Evolutionary conservation across 2,113 vertebrate species (phyloP).

Genomic region (Chloropsis cyanopogon): DNA sequence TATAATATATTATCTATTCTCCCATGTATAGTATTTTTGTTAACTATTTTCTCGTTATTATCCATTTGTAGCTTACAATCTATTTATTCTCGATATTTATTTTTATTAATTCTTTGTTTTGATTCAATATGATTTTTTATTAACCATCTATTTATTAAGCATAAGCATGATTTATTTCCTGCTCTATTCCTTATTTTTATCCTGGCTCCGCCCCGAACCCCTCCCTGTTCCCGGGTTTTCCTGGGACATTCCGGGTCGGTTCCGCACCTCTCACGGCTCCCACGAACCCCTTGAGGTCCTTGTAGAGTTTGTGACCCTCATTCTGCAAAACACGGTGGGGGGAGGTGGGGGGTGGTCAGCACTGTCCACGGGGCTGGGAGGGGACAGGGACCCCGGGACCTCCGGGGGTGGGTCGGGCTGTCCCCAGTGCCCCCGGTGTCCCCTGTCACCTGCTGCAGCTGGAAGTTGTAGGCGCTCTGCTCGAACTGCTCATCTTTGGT

Average conservation of each 20-base stretch:
- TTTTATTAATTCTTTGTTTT: background rate
- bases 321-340: slow-evolving; percentile 59
- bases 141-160: background rate
- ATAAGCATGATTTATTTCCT: background rate
- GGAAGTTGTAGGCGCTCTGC: slow-evolving; percentile 75
- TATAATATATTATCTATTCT: background rate
- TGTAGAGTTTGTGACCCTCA: slow-evolving; percentile 86
- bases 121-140: background rate
- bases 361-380: background rate
- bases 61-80: background rate
- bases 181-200: background rate
- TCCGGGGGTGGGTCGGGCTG: background rate
- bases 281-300: slow-evolving; percentile 87
- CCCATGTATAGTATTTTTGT: background rate
- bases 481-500: slow-evolving; percentile 92
- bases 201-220: fast-evolving
- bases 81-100: background rate
- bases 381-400: no score
- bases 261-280: slow-evolving; percentile 84
- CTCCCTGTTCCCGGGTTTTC: background rate
- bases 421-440: background rate
- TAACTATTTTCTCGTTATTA: background rate
- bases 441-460: slow-evolving; percentile 88
- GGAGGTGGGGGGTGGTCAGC: fast-evolving
- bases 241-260: fast-evolving